Evolutionary conservation across 2,797 vertebrate species (phyloP), one percentile per base, ranked within the genome.

Genomic region (Notolepis coatsorum): DNA sequence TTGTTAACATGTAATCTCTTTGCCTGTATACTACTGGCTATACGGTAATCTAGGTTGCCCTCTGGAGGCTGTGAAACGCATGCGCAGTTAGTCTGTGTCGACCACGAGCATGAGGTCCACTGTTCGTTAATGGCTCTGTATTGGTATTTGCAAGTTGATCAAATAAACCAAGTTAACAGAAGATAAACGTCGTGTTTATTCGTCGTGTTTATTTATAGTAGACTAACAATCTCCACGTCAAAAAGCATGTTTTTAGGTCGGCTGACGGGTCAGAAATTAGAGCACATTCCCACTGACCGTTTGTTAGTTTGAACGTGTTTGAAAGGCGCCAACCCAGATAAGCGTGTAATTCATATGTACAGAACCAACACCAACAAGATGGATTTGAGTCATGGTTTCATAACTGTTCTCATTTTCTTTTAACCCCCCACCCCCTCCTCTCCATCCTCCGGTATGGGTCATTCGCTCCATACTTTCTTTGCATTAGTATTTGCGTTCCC

Each of bases 311-410:
- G 31, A 71, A 60, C 24, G 31, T 30, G 37, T 52, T 48, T 62
- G 51, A 77, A 67, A 57, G 47, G 47, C 17, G 12, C 35, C 28
- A 5, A 9, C 37, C 9, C 4, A 39, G 23, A 5, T 10, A 35
- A 23, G 24, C 24, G 2, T 4, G 9, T 73, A 1, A 47, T 68
- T 73, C 5, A 56, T 61, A 47, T 54, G 27, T 61, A 21, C 3
- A 30, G 50, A 59, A 63, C 66, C 66, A 38, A 68, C 47, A 80
- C 50, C 78, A 75, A n/a, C n/a, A 4, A 30, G 57, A 50, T 64
- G 49, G 55, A 85, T 83, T 77, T 74, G 55, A 73, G 74, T 74
- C 75, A 66, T 33, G 48, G 53, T 84, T 80, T 74, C 49, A 60
- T 85, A 79, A 82, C 57, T 24, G 8, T 4, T 27, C 18, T 7